phyloP scores from a whole-genome alignment of 1,140 invertebrate species.

The Doryteuthis pealeii region DNA sequence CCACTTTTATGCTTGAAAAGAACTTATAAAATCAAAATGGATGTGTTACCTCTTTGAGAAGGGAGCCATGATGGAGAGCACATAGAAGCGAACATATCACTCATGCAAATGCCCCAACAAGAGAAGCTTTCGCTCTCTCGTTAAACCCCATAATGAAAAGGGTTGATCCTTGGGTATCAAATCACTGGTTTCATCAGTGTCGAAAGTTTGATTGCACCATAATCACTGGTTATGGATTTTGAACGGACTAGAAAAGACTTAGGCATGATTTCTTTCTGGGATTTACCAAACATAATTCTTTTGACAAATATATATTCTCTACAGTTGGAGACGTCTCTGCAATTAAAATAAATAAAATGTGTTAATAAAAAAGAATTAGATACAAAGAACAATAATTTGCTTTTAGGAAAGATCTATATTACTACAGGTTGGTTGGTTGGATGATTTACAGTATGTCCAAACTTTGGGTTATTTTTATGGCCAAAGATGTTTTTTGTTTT shows the following conservation, averaged over 20 bases:
- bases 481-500: too few species aligned
- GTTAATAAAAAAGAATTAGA: background rate
- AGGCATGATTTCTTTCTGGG: background rate
- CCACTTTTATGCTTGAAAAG: too few species aligned
- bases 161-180: too few species aligned
- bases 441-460: too few species aligned
- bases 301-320: too few species aligned
- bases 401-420: background rate
- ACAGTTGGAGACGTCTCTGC: background rate
- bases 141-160: too few species aligned
- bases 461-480: too few species aligned
- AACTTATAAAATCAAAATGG: too few species aligned
- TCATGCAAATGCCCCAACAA: conserved; percentile 7
- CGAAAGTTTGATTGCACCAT: too few species aligned
- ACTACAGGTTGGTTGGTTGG: too few species aligned
- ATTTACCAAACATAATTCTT: background rate
- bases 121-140: conserved; percentile 2
- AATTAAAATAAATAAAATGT: background rate
- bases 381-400: background rate
- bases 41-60: background rate
- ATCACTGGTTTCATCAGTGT: too few species aligned
- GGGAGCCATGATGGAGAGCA: conserved; percentile 10
- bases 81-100: background rate
- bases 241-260: background rate
- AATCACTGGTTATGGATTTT: background rate